Conservation (phyloP, 2,888 invertebrate genomes). For the Heliconius ethilla region DNA sequence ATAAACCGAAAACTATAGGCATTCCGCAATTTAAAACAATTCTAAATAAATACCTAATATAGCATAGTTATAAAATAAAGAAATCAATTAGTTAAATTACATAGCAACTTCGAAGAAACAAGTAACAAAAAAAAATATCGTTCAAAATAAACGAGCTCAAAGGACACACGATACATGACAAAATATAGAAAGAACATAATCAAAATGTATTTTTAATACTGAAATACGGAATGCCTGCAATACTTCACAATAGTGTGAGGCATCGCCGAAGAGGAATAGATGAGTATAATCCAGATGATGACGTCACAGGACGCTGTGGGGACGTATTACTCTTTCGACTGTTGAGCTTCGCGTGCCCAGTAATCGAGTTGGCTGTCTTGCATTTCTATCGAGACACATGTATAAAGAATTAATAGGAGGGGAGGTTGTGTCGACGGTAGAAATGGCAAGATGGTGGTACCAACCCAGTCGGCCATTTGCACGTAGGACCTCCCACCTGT, state of each 20-base stretch:
- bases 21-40: background rate
- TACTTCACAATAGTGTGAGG: background rate
- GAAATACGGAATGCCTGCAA: constrained; percentile 12
- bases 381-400: constrained; percentile 18
- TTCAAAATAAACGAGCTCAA: background rate
- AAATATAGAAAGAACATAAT: background rate
- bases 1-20: background rate
- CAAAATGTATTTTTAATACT: background rate
- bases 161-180: background rate
- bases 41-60: background rate
- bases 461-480: constrained; percentile 14
- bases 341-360: constrained; percentile 15
- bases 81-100: background rate
- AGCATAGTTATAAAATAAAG: background rate
- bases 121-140: background rate
- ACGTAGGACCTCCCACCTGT: constrained; percentile 15
- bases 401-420: background rate
- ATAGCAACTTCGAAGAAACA: background rate
- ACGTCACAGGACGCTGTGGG: background rate
- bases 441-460: constrained; percentile 16
- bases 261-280: background rate
- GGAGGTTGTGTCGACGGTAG: background rate
- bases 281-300: background rate
- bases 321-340: no score
- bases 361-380: constrained; percentile 11